Conservation (phyloP, 2,888 invertebrate genomes). For the Orthosia gothica region DNA sequence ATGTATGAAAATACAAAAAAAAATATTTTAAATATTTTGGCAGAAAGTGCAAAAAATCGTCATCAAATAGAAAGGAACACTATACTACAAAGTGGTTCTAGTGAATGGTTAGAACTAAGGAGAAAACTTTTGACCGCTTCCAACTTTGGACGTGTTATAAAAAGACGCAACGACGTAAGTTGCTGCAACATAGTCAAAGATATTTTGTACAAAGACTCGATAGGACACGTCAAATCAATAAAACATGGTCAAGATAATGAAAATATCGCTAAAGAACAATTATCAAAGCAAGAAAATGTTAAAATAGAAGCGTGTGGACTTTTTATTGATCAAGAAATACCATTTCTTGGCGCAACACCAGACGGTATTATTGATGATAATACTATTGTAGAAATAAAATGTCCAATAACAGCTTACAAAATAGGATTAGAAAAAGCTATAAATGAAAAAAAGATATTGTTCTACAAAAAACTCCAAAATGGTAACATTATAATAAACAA, state of each 20-base stretch:
- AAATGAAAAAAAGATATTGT: neutral
- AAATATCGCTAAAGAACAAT: neutral
- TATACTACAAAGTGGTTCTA: conserved; percentile 11
- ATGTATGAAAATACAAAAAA: neutral
- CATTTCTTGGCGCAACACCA: conserved; percentile 7
- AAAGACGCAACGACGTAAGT: conserved; percentile 8
- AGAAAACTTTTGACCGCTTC: conserved; percentile 15
- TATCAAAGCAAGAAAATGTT: neutral
- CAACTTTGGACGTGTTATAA: conserved; percentile 8
- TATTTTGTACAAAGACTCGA: neutral
- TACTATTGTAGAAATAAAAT: neutral
- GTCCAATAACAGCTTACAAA: neutral
- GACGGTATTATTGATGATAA: conserved; percentile 4
- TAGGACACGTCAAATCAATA: conserved; percentile 1
- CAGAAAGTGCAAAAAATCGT: neutral
- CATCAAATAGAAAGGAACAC: conserved; percentile 1
- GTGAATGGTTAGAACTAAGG: conserved; percentile 16
- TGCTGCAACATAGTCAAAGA: conserved; percentile 2
- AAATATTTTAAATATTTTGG: conserved; percentile 8
- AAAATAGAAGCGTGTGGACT: conserved; percentile 10
- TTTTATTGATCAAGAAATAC: neutral
- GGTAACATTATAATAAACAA: conserved; percentile 2
- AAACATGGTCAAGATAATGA: conserved; percentile 9
- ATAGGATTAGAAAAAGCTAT: neutral
- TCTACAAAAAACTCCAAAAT: neutral